phyloP scores from a whole-genome alignment of 2,888 invertebrate genomes.

The Apotomis betuletana region DNA sequence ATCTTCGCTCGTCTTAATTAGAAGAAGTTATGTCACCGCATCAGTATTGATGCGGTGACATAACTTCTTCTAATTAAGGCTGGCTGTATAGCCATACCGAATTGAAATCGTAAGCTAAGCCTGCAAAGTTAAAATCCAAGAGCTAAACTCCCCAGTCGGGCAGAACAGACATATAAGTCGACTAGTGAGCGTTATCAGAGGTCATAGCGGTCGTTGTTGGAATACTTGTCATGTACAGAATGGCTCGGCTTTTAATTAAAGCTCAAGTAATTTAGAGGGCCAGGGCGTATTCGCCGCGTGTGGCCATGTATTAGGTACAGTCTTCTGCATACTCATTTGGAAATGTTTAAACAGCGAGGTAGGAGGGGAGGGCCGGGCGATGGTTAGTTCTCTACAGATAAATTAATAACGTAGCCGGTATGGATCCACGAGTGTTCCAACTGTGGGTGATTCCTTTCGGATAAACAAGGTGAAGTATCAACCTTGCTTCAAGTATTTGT shows the following conservation, averaged over 20 bases:
- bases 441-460: constrained; percentile 53
- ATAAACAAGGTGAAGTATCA: background rate
- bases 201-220: constrained; percentile 65
- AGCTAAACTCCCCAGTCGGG: constrained; percentile 47
- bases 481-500: background rate
- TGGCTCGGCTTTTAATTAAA: constrained; percentile 82
- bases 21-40: too few relatives aligned
- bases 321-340: constrained; percentile 82
- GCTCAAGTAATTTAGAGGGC: constrained; percentile 79
- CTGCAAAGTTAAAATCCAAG: background rate
- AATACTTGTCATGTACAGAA: constrained; percentile 82
- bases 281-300: constrained; percentile 58
- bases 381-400: constrained; percentile 83
- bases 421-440: constrained; percentile 74
- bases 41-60: too few relatives aligned
- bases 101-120: background rate
- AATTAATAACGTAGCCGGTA: constrained; percentile 79
- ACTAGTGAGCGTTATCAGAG: constrained; percentile 67
- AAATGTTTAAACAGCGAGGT: constrained; percentile 77
- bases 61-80: too few relatives aligned
- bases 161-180: constrained; percentile 61
- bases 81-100: too few relatives aligned
- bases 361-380: constrained; percentile 61
- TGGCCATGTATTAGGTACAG: constrained; percentile 75
- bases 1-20: too few relatives aligned